Evolutionary conservation across 2,888 invertebrate species (phyloP), one percentile per base, ranked within the genome.

Genomic region (Orthosia gothica): DNA sequence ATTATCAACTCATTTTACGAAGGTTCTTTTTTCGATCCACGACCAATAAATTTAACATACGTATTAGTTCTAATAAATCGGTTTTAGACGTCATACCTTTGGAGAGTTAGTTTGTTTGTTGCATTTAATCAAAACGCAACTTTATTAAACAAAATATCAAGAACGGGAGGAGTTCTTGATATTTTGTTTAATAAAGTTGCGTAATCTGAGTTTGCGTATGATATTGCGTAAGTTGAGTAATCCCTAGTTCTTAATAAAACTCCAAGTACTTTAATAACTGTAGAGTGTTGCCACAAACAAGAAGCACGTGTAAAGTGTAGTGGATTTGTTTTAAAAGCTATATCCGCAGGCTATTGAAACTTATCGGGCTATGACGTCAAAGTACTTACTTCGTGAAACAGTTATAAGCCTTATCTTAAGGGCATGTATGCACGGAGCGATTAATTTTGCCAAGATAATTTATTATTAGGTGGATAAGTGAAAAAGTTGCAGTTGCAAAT

Each of bases 341-440:
- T 52, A 49, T 40, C 59, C 20, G 4, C 13, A 13, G 13, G 71
- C 40, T 50, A 57, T 63, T 61, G 59, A 45, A 71, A 78, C 11
- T 77, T 78, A 71, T 78, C 70, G 16, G 11, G 12, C 20, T 52
- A 32, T 50, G 70, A 78, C 59, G 59, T 64, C 64, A 61, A 50
- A 23, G 52, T 65, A 45, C 32, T n/a, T 23, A 57, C 40, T 59
- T 62, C 32, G 23, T 76, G 23, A 54, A 71, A 71, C 52, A 59
- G 5, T 47, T 47, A 64, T 1, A 49, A 49, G 26, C 26, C 2
- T 45, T 71, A 76, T 50, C 40, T n/a, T 64, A 55, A 63, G 54
- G 26, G 54, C 3, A 49, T 20, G 23, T 61, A 49, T 59, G 5
- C 59, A 64, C 49, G 49, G 18, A 1, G 20, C 26, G 18, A 64